Conservation (phyloP, 2,797 vertebrate species). For the Poliocrania exsul region DNA sequence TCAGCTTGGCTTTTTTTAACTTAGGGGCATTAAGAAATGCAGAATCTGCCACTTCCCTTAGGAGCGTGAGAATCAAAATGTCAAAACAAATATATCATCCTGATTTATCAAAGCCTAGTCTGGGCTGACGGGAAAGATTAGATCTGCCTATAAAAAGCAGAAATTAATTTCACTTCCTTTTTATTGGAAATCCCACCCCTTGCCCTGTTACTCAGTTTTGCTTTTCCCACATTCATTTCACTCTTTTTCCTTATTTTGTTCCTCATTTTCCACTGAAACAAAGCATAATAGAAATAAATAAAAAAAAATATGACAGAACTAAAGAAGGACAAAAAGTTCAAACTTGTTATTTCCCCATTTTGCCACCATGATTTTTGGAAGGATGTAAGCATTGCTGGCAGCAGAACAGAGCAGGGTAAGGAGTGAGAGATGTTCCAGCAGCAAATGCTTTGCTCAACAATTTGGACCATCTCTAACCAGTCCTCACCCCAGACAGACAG, state of each 20-base stretch:
- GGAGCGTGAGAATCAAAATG: background rate
- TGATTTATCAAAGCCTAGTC: background rate
- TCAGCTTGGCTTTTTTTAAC: background rate
- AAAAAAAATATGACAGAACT: accelerated
- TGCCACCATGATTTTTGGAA: background rate
- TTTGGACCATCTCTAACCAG: background rate
- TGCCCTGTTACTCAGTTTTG: background rate
- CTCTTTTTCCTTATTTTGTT: background rate
- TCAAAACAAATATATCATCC: background rate
- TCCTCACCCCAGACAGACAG: background rate
- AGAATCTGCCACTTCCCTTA: background rate
- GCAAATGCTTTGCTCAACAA: background rate
- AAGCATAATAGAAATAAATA: background rate
- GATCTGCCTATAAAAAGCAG: background rate
- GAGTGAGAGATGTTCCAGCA: background rate
- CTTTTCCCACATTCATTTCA: background rate
- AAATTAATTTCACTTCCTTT: slow-evolving; percentile 18
- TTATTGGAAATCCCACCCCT: background rate
- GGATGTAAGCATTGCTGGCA: background rate
- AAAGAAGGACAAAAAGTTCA: background rate
- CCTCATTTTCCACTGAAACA: background rate
- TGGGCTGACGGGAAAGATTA: background rate
- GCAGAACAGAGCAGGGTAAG: background rate
- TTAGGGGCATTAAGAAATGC: background rate
- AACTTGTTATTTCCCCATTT: background rate